Evolutionary conservation across 2,113 vertebrate genomes (phyloP).

Genomic region (Heloderma charlesbogerti): DNA sequence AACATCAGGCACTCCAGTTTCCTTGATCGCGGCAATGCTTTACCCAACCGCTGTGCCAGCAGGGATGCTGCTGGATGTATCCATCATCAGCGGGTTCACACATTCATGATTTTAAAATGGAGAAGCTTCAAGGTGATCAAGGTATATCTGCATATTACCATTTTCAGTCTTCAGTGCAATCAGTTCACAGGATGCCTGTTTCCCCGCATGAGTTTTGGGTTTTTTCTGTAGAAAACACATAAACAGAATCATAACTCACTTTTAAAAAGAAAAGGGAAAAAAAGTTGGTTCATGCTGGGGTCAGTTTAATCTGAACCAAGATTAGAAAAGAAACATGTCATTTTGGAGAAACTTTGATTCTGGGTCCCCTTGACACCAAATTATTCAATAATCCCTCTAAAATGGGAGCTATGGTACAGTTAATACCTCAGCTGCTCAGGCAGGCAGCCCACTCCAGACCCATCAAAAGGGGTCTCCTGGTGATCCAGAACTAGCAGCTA

Average conservation of each 20-base stretch:
- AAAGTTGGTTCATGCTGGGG: background rate
- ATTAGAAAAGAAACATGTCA: background rate
- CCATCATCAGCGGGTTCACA: background rate
- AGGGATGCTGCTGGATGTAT: background rate
- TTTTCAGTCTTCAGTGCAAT: constrained; percentile 54
- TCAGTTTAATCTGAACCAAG: background rate
- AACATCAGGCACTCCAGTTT: background rate
- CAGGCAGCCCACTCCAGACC: background rate
- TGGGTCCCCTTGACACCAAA: background rate
- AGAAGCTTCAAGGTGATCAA: background rate
- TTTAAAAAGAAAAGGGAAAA: background rate
- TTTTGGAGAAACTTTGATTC: background rate
- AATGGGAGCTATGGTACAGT: background rate
- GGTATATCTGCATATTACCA: constrained; percentile 64
- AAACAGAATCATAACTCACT: constrained; percentile 28
- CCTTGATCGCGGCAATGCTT: too few species aligned
- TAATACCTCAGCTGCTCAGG: background rate
- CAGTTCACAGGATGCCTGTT: constrained; percentile 60
- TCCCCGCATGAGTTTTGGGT: constrained; percentile 52
- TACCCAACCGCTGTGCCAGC: background rate
- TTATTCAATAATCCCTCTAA: background rate
- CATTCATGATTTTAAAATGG: background rate
- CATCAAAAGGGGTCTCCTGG: background rate
- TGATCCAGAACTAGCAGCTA: background rate
- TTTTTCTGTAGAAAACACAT: constrained; percentile 62